These are phyloP conservation scores for Odontophorus gujanensis DNA, from an alignment of 2,113 vertebrate species.

Conservation along the genomic window DNA sequence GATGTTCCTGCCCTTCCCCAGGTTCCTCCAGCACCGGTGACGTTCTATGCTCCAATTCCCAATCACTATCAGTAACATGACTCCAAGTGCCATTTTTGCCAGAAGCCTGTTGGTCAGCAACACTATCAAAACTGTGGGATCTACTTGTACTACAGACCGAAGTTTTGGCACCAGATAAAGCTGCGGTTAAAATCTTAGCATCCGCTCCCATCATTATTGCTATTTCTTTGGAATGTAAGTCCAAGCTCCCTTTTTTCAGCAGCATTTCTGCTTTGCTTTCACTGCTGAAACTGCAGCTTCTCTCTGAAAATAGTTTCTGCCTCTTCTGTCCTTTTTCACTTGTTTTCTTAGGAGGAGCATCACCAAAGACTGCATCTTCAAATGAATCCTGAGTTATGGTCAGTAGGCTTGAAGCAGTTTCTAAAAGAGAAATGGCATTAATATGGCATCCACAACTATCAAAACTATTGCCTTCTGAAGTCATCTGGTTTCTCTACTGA, in stretches of 20 bases:
- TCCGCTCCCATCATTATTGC: slow-evolving; percentile 94
- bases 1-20: slow-evolving; percentile 69
- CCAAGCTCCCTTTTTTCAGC: slow-evolving; percentile 87
- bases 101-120: slow-evolving; percentile 59
- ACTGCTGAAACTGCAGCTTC: slow-evolving; percentile 94
- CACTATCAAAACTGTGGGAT: slow-evolving; percentile 74
- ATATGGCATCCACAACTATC: not conserved
- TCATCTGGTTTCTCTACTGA: not conserved
- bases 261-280: slow-evolving; percentile 92
- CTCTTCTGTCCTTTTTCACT: slow-evolving; percentile 82
- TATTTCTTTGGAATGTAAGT: slow-evolving; percentile 86
- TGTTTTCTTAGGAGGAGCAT: slow-evolving; percentile 70
- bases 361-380: slow-evolving; percentile 78
- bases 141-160: slow-evolving; percentile 45
- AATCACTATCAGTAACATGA: slow-evolving; percentile 51
- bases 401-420: slow-evolving; percentile 75
- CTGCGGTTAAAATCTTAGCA: slow-evolving; percentile 92
- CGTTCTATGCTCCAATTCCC: slow-evolving; percentile 68
- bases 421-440: slow-evolving; percentile 64
- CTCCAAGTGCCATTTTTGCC: not conserved
- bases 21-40: slow-evolving; percentile 65
- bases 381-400: slow-evolving; percentile 80
- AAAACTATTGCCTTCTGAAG: not conserved
- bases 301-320: slow-evolving; percentile 88
- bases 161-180: slow-evolving; percentile 78